Evolutionary conservation across 2,888 invertebrate genomes (phyloP), one percentile per base, ranked within the genome.

Genomic region (Syrphus vitripennis): DNA sequence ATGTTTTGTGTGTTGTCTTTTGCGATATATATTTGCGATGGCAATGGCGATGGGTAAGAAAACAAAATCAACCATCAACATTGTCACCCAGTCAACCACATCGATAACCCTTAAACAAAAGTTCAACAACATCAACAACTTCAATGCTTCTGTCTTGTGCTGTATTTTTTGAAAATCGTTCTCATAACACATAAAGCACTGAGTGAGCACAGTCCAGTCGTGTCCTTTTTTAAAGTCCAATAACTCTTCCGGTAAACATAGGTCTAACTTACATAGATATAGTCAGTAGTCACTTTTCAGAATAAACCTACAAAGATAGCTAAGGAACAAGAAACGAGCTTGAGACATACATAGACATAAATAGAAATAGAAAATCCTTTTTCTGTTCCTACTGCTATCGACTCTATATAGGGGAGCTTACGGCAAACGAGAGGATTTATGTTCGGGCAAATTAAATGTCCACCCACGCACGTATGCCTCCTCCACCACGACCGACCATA

Each of bases 401-500:
- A 82, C 82, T 74, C 34, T 24, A 74, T 59, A 59, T 34, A 21
- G 37, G 0, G 69, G 55, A 74, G 69, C 86, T 77, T 72, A 77
- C 72, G 55, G 77, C 77, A 55, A 86, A 86, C 82, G 86, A 77
- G 74, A 82, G 82, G 82, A 86, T 86, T 86, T 86, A 86, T 86
- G 86, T 86, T 86, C 82, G 82, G 82, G 82, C 82, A 86, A 86
- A 86, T 86, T 86, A 86, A 86, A 86, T 86, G 86, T 86, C 82
- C 86, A 78, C 86, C 86, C 84, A 81, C 77, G 69, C 79, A 70
- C 63, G 72, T 50, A 42, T 69, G 53, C 42, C 50, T 48, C n/a
- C 37, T 10, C 34, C 50, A 24, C 16, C 34, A 10, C 2, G 34
- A 9, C 34, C 5, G 9, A 12, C 40, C 40, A 40, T n/a, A n/a